Evolutionary conservation across 2,888 invertebrate genomes (phyloP).

Genomic region (Clitarchus hookeri): DNA sequence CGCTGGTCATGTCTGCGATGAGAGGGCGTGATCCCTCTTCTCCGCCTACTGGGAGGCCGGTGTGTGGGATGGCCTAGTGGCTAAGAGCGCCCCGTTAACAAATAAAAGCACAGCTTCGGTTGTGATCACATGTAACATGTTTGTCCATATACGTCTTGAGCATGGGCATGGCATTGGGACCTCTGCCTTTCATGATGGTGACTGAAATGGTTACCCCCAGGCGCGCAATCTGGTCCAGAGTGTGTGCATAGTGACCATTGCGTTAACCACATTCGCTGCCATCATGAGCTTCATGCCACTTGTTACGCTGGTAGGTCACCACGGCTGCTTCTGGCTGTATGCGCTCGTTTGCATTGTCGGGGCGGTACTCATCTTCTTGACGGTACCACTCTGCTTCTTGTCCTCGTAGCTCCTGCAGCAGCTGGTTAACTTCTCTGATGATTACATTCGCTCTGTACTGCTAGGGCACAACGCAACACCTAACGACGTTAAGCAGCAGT

Average conservation of each 20-base stretch:
- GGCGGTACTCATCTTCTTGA: neutral
- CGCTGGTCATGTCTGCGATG: no score
- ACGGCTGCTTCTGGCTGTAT: slow-evolving; percentile 18
- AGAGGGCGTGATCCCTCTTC: no score
- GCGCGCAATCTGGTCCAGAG: neutral
- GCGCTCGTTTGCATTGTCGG: neutral
- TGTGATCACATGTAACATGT: no score
- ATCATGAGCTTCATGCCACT: neutral
- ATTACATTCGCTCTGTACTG: neutral
- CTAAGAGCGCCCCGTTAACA: no score
- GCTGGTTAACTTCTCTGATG: no score
- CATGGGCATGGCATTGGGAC: neutral
- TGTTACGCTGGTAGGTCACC: neutral
- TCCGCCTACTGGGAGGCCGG: no score
- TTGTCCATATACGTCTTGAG: slow-evolving; percentile 30
- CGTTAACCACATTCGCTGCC: neutral
- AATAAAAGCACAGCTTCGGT: no score
- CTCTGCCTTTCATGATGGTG: neutral
- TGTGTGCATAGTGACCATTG: neutral
- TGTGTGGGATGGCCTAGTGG: no score
- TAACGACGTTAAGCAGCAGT: neutral
- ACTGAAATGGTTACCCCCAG: neutral
- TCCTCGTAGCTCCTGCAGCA: no score
- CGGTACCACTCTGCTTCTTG: no score
- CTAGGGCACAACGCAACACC: neutral